Conservation (phyloP, 2,113 vertebrate genomes). For the Semnornis frantzii region DNA sequence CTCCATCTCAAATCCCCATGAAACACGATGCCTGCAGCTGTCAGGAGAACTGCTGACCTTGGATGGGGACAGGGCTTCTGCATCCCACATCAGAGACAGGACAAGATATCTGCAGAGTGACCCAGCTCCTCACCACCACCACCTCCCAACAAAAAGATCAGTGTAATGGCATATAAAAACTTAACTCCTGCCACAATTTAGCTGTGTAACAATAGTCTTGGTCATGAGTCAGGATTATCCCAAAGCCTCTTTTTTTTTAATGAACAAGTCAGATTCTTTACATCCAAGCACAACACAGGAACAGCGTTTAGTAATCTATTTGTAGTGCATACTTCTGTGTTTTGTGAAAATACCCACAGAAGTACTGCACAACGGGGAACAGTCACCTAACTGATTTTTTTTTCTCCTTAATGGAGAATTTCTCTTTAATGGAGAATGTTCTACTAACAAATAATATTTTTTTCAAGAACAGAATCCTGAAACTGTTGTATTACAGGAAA, state of each 20-base stretch:
- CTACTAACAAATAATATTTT: neutral
- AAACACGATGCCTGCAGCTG: neutral
- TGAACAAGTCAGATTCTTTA: neutral
- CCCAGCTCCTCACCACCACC: neutral
- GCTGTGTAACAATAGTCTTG: neutral
- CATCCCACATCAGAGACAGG: accelerated
- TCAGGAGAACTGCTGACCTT: neutral
- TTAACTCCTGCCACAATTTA: neutral
- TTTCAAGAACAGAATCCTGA: neutral
- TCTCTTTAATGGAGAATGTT: neutral
- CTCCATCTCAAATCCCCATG: neutral
- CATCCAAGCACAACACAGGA: neutral
- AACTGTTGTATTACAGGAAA: neutral
- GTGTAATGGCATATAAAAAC: neutral
- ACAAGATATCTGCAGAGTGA: neutral
- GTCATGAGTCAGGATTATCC: neutral
- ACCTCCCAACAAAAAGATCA: neutral
- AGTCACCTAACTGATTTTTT: neutral
- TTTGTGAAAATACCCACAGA: neutral
- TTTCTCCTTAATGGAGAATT: too few species aligned
- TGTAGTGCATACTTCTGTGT: neutral
- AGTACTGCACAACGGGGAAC: neutral
- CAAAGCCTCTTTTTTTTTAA: neutral
- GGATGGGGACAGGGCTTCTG: neutral
- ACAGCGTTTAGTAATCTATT: neutral